These are phyloP conservation scores for Piprites chloris DNA, from an alignment of 2,113 vertebrate species.

Conservation along the genomic window DNA sequence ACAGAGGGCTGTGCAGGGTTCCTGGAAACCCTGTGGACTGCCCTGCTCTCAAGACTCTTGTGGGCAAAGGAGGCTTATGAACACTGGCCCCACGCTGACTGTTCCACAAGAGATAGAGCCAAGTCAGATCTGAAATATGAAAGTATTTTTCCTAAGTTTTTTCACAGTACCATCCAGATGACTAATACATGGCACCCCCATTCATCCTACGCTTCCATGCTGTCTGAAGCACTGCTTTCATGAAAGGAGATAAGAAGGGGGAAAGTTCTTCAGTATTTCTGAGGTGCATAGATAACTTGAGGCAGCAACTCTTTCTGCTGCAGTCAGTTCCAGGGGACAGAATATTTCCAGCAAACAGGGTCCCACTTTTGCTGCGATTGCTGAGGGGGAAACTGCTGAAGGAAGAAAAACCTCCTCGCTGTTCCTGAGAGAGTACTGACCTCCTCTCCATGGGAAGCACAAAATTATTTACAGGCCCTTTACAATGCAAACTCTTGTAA, in stretches of 20 bases:
- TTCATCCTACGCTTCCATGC: neutral
- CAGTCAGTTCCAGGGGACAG: neutral
- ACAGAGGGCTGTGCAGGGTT: neutral
- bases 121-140: neutral
- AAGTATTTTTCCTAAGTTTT: neutral
- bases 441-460: neutral
- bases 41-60: neutral
- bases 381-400: neutral
- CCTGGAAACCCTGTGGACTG: neutral
- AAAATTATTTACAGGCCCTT: neutral
- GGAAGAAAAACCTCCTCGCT: neutral
- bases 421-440: neutral
- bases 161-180: neutral
- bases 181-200: neutral
- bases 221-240: neutral
- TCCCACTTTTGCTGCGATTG: neutral
- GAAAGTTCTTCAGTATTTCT: neutral
- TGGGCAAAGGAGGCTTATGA: neutral
- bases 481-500: neutral
- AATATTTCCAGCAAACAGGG: neutral
- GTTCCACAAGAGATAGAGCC: neutral
- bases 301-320: neutral
- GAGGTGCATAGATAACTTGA: neutral
- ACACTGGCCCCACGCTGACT: rapidly evolving
- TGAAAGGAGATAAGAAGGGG: neutral